Evolutionary conservation across 2,113 vertebrate genomes (phyloP).

Genomic region (Eleginops maclovinus): DNA sequence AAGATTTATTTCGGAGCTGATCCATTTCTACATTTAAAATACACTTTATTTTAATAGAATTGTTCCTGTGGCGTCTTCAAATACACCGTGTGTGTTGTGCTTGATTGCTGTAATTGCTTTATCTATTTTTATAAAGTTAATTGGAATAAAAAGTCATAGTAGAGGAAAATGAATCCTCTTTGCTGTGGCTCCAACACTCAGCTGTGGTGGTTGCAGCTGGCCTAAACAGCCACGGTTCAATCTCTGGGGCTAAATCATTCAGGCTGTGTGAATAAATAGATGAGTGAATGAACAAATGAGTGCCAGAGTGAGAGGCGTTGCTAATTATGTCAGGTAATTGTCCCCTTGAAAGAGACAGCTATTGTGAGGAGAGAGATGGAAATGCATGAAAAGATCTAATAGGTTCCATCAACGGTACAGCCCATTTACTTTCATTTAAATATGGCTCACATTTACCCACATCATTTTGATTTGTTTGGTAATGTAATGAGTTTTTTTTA

Average conservation of each 20-base stretch:
- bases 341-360: slow-evolving; percentile 18
- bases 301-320: slow-evolving; percentile 13
- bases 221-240: neutral
- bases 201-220: slow-evolving; percentile 19
- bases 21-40: too few species aligned
- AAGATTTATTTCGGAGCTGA: too few species aligned
- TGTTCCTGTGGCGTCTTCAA: neutral
- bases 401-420: neutral
- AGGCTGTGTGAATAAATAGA: slow-evolving; percentile 34
- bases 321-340: slow-evolving; percentile 39
- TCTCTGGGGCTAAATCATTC: slow-evolving; percentile 25
- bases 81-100: neutral
- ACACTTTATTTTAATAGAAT: neutral
- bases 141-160: neutral
- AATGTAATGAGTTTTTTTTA: neutral
- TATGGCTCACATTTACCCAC: neutral
- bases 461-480: neutral
- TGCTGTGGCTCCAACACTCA: neutral
- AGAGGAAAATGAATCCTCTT: neutral
- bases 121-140: neutral
- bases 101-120: neutral
- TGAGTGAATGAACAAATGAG: slow-evolving; percentile 28
- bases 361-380: slow-evolving; percentile 18
- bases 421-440: neutral
- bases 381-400: slow-evolving; percentile 17